Conservation (phyloP, 2,888 invertebrate genomes). For the Apantesis nais region DNA sequence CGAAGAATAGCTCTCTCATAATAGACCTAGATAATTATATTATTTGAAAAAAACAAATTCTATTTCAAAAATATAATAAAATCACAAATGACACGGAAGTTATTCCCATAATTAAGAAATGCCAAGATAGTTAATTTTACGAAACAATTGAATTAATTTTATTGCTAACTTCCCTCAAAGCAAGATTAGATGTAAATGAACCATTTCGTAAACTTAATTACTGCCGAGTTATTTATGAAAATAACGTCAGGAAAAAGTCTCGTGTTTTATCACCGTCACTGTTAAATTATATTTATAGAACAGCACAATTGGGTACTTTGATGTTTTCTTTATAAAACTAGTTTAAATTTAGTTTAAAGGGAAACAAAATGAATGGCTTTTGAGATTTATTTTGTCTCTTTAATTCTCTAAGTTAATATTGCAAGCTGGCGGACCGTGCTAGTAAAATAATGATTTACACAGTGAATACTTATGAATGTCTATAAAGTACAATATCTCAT, state of each 20-base stretch:
- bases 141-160: slow-evolving; percentile 25
- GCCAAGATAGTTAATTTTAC: slow-evolving; percentile 19
- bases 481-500: too few relatives aligned
- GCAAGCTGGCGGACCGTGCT: neutral
- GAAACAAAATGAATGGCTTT: slow-evolving; percentile 11
- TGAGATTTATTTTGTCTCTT: neutral
- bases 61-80: neutral
- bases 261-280: slow-evolving; percentile 14
- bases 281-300: slow-evolving; percentile 20
- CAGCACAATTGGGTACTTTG: slow-evolving; percentile 14
- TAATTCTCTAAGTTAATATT: neutral
- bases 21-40: neutral
- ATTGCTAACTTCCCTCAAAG: slow-evolving; percentile 30
- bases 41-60: neutral
- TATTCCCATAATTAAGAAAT: slow-evolving; percentile 16
- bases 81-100: neutral
- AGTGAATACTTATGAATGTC: too few relatives aligned
- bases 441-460: too few relatives aligned
- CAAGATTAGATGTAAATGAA: slow-evolving; percentile 48
- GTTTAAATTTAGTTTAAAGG: slow-evolving; percentile 12
- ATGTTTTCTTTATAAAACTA: slow-evolving; percentile 19
- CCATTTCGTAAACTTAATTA: slow-evolving; percentile 37
- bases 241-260: slow-evolving; percentile 28
- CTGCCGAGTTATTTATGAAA: slow-evolving; percentile 40
- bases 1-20: neutral